Evolutionary conservation across 1,140 invertebrate species (phyloP).

Genomic region (Heliconius hewitsoni): DNA sequence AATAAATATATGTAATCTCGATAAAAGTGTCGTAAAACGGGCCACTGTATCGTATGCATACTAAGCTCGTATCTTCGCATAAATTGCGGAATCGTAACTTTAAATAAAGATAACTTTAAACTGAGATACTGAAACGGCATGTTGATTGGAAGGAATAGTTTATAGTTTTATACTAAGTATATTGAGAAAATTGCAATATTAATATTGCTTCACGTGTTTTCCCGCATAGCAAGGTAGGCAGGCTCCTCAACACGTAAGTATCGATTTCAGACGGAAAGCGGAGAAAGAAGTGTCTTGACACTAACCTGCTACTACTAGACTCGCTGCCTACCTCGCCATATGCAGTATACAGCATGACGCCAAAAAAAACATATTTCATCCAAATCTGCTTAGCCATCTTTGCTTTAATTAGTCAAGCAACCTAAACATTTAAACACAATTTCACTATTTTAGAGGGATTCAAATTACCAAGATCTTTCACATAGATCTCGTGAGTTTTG

Average conservation of each 20-base stretch:
- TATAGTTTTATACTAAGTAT: too few relatives aligned
- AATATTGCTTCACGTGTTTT: too few relatives aligned
- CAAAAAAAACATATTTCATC: not conserved
- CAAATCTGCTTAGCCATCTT: not conserved
- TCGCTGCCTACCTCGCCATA: not conserved
- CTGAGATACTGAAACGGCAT: not conserved
- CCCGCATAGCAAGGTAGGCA: too few relatives aligned
- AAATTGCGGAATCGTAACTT: not conserved
- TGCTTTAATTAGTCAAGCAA: not conserved
- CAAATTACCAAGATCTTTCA: constrained; percentile 13
- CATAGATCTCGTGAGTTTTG: constrained; percentile 12
- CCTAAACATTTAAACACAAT: not conserved
- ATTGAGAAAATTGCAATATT: too few relatives aligned
- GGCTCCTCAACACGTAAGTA: not conserved
- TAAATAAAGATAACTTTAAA: constrained; percentile 5
- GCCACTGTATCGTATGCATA: not conserved
- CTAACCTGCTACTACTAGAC: not conserved
- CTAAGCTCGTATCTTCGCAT: constrained; percentile 2
- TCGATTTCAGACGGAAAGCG: not conserved
- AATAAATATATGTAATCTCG: constrained; percentile 11
- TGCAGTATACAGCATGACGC: not conserved
- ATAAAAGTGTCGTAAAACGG: constrained; percentile 11
- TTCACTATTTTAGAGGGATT: not conserved
- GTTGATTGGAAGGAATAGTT: not conserved
- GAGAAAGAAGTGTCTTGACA: not conserved